A percentile compares a stretch with the other conserved stretches of the same genome.
Evolutionary conservation across 2,113 vertebrate genomes (phyloP).

Genomic region (Dinomys branickii): DNA sequence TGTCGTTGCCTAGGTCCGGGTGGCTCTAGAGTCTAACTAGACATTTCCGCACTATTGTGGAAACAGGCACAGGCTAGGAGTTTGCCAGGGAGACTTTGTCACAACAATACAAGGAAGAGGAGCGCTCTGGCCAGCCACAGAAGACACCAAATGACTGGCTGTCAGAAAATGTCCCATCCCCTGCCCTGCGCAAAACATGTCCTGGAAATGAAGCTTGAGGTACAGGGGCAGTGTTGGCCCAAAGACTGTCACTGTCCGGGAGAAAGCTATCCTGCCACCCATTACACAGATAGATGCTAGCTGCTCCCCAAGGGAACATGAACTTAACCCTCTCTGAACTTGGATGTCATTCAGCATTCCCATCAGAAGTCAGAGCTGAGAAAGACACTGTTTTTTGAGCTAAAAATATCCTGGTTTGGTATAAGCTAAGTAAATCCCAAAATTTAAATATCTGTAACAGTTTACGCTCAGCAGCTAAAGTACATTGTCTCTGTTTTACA

Average conservation of each 20-base stretch:
- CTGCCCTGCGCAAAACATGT: background rate
- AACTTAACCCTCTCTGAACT: background rate
- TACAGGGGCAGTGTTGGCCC: background rate
- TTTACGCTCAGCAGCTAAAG: background rate
- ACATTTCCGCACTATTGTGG: background rate
- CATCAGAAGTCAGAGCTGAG: background rate
- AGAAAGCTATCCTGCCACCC: background rate
- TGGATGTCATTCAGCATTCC: background rate
- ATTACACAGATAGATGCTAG: background rate
- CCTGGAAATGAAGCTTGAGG: background rate
- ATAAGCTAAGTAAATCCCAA: background rate
- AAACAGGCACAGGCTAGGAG: background rate
- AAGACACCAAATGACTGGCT: background rate
- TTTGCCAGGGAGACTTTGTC: background rate
- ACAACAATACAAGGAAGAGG: background rate
- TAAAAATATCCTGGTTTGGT: background rate
- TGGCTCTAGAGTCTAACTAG: background rate
- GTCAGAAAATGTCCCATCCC: too few relatives aligned
- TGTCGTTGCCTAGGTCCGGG: background rate
- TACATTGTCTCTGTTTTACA: background rate
- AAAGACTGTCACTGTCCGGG: background rate
- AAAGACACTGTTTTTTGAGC: background rate
- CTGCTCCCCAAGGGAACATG: background rate
- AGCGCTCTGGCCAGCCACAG: background rate
- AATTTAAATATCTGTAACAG: background rate